A percentile compares a stretch with the other conserved stretches of the same genome.
phyloP scores from a whole-genome alignment of 2,888 invertebrate genomes.

The Neoitamus cyanurus region DNA sequence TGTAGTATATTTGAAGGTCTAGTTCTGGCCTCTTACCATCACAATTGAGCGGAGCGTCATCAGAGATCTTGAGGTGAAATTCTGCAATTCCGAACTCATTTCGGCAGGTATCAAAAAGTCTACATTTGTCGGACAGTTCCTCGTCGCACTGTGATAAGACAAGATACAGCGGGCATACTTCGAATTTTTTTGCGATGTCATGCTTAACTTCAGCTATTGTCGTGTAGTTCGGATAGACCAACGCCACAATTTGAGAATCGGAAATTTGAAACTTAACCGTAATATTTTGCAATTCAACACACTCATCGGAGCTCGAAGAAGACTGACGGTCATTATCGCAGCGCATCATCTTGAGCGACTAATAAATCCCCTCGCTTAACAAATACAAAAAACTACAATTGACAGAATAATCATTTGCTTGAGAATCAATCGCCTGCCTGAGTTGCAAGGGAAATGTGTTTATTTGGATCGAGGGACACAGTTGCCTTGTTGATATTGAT shows the following conservation, averaged over 20 bases:
- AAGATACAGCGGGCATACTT: conserved; percentile 68
- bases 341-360: background rate
- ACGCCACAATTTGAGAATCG: conserved; percentile 62
- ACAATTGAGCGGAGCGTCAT: conserved; percentile 9
- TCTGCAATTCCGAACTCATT: conserved; percentile 65
- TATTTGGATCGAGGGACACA: background rate
- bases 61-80: conserved; percentile 56
- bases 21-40: conserved; percentile 54
- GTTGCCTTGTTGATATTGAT: conserved; percentile 45
- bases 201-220: conserved; percentile 72
- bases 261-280: conserved; percentile 64
- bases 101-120: conserved; percentile 57
- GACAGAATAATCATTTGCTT: background rate
- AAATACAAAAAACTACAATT: background rate
- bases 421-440: background rate
- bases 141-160: conserved; percentile 68
- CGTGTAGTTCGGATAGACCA: conserved; percentile 65
- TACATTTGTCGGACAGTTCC: conserved; percentile 59
- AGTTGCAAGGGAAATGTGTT: background rate
- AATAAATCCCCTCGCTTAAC: background rate
- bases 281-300: conserved; percentile 59
- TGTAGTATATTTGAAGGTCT: conserved; percentile 63
- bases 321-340: background rate
- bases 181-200: conserved; percentile 71
- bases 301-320: background rate